Conservation (phyloP, 2,113 vertebrate genomes). For the Engraulis encrasicolus region DNA sequence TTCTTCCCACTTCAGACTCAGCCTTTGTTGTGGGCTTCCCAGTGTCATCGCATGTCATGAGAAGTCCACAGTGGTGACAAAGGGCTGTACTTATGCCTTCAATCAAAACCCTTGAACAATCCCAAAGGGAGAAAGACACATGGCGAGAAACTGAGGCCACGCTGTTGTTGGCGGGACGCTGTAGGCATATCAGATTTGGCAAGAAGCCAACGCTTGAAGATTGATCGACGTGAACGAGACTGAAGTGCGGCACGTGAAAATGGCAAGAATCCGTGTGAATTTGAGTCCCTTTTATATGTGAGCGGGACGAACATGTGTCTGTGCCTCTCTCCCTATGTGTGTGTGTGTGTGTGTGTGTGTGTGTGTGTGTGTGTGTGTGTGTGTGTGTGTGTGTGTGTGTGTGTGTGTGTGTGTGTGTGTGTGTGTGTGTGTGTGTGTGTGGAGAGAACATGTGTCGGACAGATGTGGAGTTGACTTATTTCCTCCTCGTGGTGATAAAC, state of each 20-base stretch:
- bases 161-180: background rate
- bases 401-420: too few species aligned
- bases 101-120: background rate
- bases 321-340: too few species aligned
- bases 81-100: background rate
- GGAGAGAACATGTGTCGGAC: background rate
- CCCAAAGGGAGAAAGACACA: background rate
- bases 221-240: background rate
- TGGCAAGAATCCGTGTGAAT: background rate
- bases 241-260: background rate
- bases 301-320: too few species aligned
- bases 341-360: too few species aligned
- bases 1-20: too few species aligned
- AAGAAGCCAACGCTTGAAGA: background rate
- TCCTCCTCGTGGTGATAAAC: conserved; percentile 9
- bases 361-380: too few species aligned
- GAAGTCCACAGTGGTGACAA: background rate
- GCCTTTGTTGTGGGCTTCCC: background rate
- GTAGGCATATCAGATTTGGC: background rate
- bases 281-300: background rate
- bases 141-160: background rate
- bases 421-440: too few species aligned
- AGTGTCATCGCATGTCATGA: background rate
- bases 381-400: too few species aligned
- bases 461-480: conserved; percentile 6